Base-by-base conservation (phyloP, 2,113 vertebrate genomes). In the Galbula dea region DNA sequence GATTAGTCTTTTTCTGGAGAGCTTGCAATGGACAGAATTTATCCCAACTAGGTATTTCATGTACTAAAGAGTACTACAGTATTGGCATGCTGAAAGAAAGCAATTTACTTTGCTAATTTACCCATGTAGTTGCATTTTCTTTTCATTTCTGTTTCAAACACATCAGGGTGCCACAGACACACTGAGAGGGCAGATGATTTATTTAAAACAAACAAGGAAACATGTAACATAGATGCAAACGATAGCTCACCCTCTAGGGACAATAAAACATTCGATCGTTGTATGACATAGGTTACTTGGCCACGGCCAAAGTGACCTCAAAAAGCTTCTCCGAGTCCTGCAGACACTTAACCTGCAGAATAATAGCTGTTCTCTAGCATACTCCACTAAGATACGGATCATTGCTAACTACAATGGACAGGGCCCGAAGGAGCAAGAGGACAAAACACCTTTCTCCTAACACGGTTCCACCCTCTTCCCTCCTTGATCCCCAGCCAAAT, bases 171-270 rank as follows among this genome's bases (percentile, higher is more conserved):
- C 74, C 80, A 58, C 77, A 77, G 65, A 66, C 51, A 27, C 39
- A 62, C 61, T 18, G 78, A 37, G 67, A 71, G 39, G 55, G 9
- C 80, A 43, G 55, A 88, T 92, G 51, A 88, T 86, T 93, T 81
- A 95, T 88, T 93, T 83, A 93, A 51, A 63, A 17, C 46, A 58
- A 77, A 88, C 57, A 86, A 84, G 52, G 43, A 67, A 62, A 36
- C 39, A 52, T 2, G 12, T 30, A 63, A 74, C 69, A 68, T 0
- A 59, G 66, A 82, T 34, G 69, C 46, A 76, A 90, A 80, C 0
- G 4, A 86, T 36, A 49, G 52, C 69, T 86, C 61, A 5, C 48
- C 80, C 69, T 15, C 46, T 39, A 63, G 83, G 83, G 48, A 83
- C 8, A 62, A 65, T 45, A 82, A 67, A 90, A 84, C 69, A 43